Evolutionary conservation across 2,888 invertebrate species (phyloP), one percentile per base, ranked within the genome.

Genomic region (Oithona nana): DNA sequence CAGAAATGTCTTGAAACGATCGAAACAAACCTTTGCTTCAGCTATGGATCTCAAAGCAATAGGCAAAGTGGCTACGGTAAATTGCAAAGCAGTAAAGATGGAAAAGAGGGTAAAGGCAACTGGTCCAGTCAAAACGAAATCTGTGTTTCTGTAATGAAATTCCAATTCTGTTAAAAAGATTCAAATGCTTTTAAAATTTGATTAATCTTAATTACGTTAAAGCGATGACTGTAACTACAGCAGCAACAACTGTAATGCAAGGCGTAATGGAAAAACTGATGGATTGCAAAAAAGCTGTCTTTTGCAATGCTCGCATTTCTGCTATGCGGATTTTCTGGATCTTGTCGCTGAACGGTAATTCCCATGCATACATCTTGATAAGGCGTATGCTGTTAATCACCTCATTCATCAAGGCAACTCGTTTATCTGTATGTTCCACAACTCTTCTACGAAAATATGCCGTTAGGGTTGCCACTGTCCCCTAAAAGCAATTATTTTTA

Each of bases 331-430:
- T 66, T 24, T 70, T 68, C 68, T 57, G 57, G 28, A 31, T 57
- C 29, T 29, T 6, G 3, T 57, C 57, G 6, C 13, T 70, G 67
- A 79, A 78, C 28, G 76, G 72, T 60, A 74, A 72, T 68, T 79
- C 79, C 78, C 78, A 78, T 1, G 75, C 76, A 67, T 78, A 77
- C 73, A 79, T 75, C 70, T 79, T 79, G 65, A 79, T 77, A 1
- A 77, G 68, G 65, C 76, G 72, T 60, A 78, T 77, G 65, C 73
- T 75, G 48, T 74, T 74, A 13, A 79, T 69, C n/a, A 79, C 71
- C 67, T 79, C 78, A 61, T 73, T 75, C 75, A 78, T 77, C 64
- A 76, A 68, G 16, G 69, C 69, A 31, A 73, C 73, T 52, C 73
- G 66, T 61, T 71, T 68, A 66, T 74, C 73, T 1, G 73, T 72